Evolutionary conservation across 2,888 invertebrate genomes (phyloP), one percentile per base, ranked within the genome.

Genomic region (Ichneumon xanthorius): DNA sequence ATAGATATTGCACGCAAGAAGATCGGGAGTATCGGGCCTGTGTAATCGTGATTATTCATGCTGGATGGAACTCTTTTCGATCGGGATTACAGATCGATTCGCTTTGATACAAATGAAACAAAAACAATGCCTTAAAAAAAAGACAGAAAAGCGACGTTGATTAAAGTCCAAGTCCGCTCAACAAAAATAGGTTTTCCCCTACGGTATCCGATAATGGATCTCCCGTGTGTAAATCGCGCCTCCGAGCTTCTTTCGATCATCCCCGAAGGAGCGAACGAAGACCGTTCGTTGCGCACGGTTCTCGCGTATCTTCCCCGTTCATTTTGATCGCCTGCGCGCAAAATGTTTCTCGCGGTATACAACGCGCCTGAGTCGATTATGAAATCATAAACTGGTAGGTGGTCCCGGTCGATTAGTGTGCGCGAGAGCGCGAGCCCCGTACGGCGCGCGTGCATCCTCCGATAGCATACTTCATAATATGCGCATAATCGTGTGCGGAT

Each of bases 301-400:
- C 11, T 11, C 45, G 45, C 45, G 45, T 45, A 45, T 45, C 45
- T 45, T 45, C 14, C 45, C 45, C 14, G 45, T 45, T 14, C 11
- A 14, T 45, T 45, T 45, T 45, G 45, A 11, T 45, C 45, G 45
- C 45, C 45, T 45, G 45, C 45, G 45, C 19, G 22, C 58, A n/a
- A n/a, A 58, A 58, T 58, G 11, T 58, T 58, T 19, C 11, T 58
- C 26, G 19, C 45, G 45, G 45, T 0, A 14, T 4, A 45, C 45
- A 58, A 58, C 58, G 77, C 90, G 86, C 86, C 87, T 87, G 89
- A 90, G 87, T 90, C 88, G 90, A 91, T 91, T 91, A 90, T 90
- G 90, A 91, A 91, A 91, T 91, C 90, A 89, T 88, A 82, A 88
- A 89, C 88, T 88, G 88, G 90, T 91, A 91, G 91, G 91, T 91